Base-by-base conservation (phyloP, 1,140 invertebrate species). In the Achroia grisella region DNA sequence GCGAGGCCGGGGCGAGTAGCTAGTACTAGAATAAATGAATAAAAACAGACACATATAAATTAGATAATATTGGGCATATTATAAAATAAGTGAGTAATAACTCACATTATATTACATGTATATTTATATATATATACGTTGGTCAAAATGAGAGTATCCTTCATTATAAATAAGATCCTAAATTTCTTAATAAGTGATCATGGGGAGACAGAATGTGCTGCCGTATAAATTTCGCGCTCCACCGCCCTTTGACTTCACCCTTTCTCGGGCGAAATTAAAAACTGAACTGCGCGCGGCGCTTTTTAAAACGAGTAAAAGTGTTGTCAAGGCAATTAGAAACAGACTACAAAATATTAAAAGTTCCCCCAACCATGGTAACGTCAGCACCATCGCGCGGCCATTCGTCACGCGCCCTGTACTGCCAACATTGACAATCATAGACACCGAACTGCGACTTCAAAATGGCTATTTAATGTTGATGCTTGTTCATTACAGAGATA, bases 291-390 rank as follows among this genome's bases (percentile, higher is more conserved):
- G 2, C 32, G 41, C 39, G 23, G 40, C 15, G 28, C 49, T 48
- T 52, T 63, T 58, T 47, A 59, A 48, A 65, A 48, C 32, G 55
- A 48, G 31, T 55, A 40, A 40, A 39, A 39, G 39, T 48, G 48
- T 53, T 45, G 55, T 45, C 50, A 40, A 34, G 44, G 59, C 67
- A 74, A 72, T 74, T 74, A 71, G 58, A 66, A 62, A 64, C 67
- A 74, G 65, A 50, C 62, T 65, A 56, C 52, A 56, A 62, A 65
- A 59, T 64, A 64, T 73, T 68, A 70, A 73, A 68, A 57, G 43
- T 61, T 56, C 63, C 70, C 70, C 56, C 50, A 30, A 36, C 33
- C 29, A 31, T 44, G 41, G 32, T 43, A 56, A 58, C 52, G 56
- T 56, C 54, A 48, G 17, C 15, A 49, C 41, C 56, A 62, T 40